Base-by-base conservation (phyloP, 2,888 invertebrate species). In the Oscheius onirici region DNA sequence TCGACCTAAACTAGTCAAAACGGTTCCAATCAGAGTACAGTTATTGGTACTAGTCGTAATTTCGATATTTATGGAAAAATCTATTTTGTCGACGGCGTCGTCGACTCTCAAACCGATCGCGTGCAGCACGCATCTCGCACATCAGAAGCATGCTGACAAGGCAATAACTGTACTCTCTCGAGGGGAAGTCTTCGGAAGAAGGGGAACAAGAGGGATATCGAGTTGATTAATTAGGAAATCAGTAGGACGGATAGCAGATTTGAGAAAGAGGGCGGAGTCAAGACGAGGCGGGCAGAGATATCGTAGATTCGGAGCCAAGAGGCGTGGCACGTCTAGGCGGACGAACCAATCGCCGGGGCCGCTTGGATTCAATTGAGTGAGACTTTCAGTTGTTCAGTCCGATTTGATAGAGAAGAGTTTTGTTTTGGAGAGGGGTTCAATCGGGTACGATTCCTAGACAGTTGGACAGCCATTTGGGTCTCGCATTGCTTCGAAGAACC, bases 91-190 rank as follows among this genome's bases (percentile, higher is more conserved):
- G 8, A 8, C 5, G 34, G 34, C 34, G 34, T 34, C 34, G 34
- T 34, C 34, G 34, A 34, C 34, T 34, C 34, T 34, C 34, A 34
- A 34, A 34, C 34, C 34, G 63, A 63, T 63, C 63, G 63, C 63
- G 63, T 63, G 63, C 63, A 20, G 49, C 63, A 63, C 63, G 63
- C 63, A 63, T 63, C 63, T 49, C 63, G 34, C 63, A 11, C 63
- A 11, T 24, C 46, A 28, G 28, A 55, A 28, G 28, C 20, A 15
- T 8, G 26, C 55, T 28, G 55, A 55, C 55, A 41, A 34, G 34
- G 58, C 58, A 58, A 58, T 58, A 58, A 58, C 58, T 58, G 58
- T 58, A 41, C 34, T 34, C 34, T n/a, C n/a, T n/a, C n/a, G n/a
- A n/a, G 13, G 41, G 55, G 28, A 20, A 55, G 11, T 34, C 34